Percentiles rank a stretch among this genome's conserved stretches.
These are phyloP conservation scores for Crax fasciolata DNA, from an alignment of 2,797 vertebrate genomes.

Conservation along the genomic window DNA sequence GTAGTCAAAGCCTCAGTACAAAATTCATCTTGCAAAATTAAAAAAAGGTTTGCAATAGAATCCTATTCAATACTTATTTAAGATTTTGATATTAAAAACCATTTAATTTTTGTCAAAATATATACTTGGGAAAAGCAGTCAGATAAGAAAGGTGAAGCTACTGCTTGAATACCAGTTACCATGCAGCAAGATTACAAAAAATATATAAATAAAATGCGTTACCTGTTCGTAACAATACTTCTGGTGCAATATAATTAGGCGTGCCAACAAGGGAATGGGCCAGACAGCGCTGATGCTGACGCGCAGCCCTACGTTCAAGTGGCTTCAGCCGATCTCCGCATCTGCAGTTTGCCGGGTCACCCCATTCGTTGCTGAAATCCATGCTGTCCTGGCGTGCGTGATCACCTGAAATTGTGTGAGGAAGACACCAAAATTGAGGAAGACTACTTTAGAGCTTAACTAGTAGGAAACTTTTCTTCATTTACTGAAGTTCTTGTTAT, in stretches of 20 bases:
- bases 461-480: background rate
- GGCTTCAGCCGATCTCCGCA: constrained; percentile 96
- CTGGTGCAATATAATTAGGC: constrained; percentile 97
- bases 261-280: constrained; percentile 98
- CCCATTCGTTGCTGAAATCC: constrained; percentile 99
- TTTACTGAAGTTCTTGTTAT: accelerated
- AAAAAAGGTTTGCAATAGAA: background rate
- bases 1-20: background rate
- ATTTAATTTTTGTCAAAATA: background rate
- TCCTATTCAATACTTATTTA: background rate
- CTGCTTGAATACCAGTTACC: background rate
- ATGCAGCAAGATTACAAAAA: background rate
- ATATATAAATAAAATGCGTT: background rate
- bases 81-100: background rate
- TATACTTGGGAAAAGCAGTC: background rate
- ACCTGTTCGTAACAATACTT: constrained; percentile 95
- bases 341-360: constrained; percentile 91
- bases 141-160: background rate
- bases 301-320: constrained; percentile 92
- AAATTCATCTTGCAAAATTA: background rate
- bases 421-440: background rate
- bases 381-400: constrained; percentile 97
- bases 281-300: constrained; percentile 95
- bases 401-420: constrained; percentile 85
- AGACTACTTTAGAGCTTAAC: background rate